Evolutionary conservation across 2,113 vertebrate genomes (phyloP).

Genomic region (Acanthisitta chloris): DNA sequence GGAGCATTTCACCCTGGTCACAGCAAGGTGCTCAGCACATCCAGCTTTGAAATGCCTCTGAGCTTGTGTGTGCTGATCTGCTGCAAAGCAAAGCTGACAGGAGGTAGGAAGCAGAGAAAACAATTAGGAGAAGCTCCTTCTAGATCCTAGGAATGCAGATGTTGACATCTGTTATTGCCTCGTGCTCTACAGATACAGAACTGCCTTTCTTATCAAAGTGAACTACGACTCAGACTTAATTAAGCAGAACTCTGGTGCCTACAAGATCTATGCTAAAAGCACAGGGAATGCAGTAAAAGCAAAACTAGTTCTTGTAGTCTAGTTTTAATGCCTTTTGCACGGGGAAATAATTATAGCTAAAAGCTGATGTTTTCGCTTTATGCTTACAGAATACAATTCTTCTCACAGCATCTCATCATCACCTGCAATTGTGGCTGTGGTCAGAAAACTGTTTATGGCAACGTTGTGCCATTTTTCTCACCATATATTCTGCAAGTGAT

Average conservation of each 20-base stretch:
- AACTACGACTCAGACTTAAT: slow-evolving; percentile 31
- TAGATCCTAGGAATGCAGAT: slow-evolving; percentile 5
- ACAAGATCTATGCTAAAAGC: slow-evolving; percentile 15
- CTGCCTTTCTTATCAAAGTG: slow-evolving; percentile 19
- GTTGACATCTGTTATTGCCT: slow-evolving; percentile 16
- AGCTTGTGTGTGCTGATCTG: neutral
- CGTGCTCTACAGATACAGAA: neutral
- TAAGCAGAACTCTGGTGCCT: neutral
- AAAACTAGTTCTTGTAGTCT: neutral
- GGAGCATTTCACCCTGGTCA: neutral
- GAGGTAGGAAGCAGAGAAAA: slow-evolving; percentile 23
- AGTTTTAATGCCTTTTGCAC: neutral
- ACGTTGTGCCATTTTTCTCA: neutral
- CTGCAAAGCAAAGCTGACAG: neutral
- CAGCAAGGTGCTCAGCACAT: neutral
- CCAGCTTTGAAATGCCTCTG: neutral
- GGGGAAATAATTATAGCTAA: slow-evolving; percentile 10
- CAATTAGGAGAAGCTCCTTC: slow-evolving; percentile 15
- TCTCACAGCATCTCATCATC: neutral
- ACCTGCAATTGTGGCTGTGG: neutral
- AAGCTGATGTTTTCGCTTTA: neutral
- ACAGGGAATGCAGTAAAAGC: neutral
- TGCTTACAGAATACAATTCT: neutral
- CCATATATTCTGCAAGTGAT: neutral
- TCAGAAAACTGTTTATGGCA: neutral